A percentile compares a stretch with the other conserved stretches of the same genome.
Evolutionary conservation across 2,113 vertebrate species (phyloP).

Genomic region (Passer domesticus): DNA sequence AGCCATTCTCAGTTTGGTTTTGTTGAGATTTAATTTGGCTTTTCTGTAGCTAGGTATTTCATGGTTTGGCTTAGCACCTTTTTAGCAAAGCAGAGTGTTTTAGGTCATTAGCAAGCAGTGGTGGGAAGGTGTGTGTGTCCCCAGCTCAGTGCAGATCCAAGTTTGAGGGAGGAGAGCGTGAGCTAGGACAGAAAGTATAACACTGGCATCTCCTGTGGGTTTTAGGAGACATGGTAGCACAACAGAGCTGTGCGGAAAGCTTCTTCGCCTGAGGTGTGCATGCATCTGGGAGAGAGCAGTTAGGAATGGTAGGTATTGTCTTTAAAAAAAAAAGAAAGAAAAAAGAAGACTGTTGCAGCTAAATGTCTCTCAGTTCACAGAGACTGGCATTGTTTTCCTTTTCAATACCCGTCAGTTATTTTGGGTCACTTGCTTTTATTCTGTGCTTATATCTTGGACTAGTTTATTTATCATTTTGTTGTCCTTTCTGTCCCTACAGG

Average conservation of each 20-base stretch:
- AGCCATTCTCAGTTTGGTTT: background rate
- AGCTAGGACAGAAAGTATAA: background rate
- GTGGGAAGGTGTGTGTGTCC: background rate
- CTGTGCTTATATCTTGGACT: background rate
- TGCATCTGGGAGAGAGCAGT: background rate
- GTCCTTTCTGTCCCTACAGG: background rate
- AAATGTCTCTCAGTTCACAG: background rate
- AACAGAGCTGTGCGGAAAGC: background rate
- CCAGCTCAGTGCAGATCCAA: background rate
- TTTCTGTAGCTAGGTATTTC: background rate
- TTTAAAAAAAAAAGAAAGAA: background rate
- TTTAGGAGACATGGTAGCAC: background rate
- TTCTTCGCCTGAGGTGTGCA: background rate
- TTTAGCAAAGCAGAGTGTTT: background rate
- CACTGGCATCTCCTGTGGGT: background rate
- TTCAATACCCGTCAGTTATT: background rate
- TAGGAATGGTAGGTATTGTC: background rate
- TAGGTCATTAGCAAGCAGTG: rapidly evolving
- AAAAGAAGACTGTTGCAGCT: background rate
- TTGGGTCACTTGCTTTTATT: background rate
- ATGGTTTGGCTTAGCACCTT: background rate
- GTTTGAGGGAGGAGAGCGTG: background rate
- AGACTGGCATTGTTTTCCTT: rapidly evolving
- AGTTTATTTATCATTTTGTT: background rate
- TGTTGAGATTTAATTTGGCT: background rate